A percentile compares a stretch with the other conserved stretches of the same genome.
Evolutionary conservation across 2,888 invertebrate species (phyloP).

Genomic region (Dolichomitus sp.): DNA sequence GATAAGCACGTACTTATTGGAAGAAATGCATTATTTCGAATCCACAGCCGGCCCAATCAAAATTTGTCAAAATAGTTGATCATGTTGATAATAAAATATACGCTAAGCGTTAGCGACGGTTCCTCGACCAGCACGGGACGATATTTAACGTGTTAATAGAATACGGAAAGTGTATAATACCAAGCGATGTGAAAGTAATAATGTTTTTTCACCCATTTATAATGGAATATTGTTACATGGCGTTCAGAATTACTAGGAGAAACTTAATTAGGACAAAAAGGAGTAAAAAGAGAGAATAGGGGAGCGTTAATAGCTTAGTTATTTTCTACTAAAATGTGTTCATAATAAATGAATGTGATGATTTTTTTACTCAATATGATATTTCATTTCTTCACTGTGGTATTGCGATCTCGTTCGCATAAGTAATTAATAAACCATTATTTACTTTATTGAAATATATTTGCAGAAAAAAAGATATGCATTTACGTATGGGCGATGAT

Average conservation of each 20-base stretch:
- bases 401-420: constrained; percentile 6
- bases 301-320: constrained; percentile 61
- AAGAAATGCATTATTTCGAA: background rate
- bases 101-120: constrained; percentile 6
- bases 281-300: constrained; percentile 8
- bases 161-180: constrained; percentile 18
- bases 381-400: constrained; percentile 21
- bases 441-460: constrained; percentile 56
- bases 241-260: constrained; percentile 8
- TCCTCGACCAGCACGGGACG: background rate
- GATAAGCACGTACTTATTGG: background rate
- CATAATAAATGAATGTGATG: constrained; percentile 65
- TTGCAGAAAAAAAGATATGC: constrained; percentile 13
- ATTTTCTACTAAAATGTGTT: constrained; percentile 65
- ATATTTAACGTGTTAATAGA: constrained; percentile 17
- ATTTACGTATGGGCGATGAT: background rate
- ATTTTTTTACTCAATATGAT: constrained; percentile 62
- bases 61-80: constrained; percentile 13
- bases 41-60: constrained; percentile 9
- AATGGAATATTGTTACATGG: constrained; percentile 2
- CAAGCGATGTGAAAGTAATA: constrained; percentile 13
- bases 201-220: constrained; percentile 2
- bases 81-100: constrained; percentile 28
- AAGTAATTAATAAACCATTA: constrained; percentile 10
- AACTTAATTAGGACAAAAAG: constrained; percentile 10